A percentile compares a stretch with the other conserved stretches of the same genome.
phyloP scores from a whole-genome alignment of 2,113 vertebrate species.

The Crotalus helleri region DNA sequence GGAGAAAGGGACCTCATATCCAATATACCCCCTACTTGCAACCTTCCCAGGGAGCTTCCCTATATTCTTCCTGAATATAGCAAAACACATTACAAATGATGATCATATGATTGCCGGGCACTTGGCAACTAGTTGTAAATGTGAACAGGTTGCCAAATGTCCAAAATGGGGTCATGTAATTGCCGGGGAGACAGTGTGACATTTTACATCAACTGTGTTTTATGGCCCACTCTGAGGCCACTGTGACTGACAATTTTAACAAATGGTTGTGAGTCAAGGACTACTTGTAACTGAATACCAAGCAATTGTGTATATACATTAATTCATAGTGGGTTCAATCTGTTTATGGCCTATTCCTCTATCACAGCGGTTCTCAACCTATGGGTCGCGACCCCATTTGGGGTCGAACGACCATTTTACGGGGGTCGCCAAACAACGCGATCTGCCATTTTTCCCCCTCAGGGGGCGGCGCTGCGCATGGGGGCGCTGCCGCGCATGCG shows the following conservation, averaged over 20 bases:
- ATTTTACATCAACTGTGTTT: neutral
- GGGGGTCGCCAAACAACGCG: no score
- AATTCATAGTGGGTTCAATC: neutral
- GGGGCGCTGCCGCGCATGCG: no score
- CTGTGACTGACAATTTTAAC: neutral
- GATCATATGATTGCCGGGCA: neutral
- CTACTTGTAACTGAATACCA: neutral
- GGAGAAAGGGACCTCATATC: neutral
- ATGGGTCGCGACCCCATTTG: no score
- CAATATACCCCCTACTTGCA: neutral
- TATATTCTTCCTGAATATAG: neutral
- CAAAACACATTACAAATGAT: neutral
- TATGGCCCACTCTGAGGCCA: neutral
- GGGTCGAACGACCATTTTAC: no score
- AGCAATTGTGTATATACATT: neutral
- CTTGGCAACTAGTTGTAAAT: neutral
- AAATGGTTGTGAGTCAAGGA: neutral
- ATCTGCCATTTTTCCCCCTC: no score
- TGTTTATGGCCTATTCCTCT: neutral
- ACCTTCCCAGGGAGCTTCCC: neutral
- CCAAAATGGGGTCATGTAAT: neutral
- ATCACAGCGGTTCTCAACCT: neutral
- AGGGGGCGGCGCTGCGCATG: no score
- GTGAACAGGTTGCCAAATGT: neutral
- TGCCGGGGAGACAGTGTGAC: fast-evolving